A percentile compares a stretch with the other conserved stretches of the same genome.
Conservation (phyloP, 2,113 vertebrate species). For the Trogon melanurus region DNA sequence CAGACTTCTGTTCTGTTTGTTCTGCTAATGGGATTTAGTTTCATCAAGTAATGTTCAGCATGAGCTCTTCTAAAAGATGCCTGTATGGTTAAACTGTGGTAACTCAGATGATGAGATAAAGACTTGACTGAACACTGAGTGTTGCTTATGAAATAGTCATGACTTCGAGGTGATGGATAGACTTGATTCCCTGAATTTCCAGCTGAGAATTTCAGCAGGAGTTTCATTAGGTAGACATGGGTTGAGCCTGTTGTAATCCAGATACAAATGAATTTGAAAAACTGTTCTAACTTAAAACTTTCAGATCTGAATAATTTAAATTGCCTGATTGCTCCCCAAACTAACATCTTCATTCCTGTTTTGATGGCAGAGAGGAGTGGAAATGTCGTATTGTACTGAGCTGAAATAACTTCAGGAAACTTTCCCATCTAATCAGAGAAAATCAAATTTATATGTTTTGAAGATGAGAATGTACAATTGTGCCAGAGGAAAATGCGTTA, state of each 20-base stretch:
- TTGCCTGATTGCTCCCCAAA: constrained; percentile 56
- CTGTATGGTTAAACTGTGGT: constrained; percentile 67
- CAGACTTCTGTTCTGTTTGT: constrained; percentile 31
- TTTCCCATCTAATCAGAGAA: constrained; percentile 45
- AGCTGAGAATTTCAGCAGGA: constrained; percentile 78
- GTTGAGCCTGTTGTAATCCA: constrained; percentile 62
- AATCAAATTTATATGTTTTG: constrained; percentile 60
- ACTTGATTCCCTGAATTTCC: constrained; percentile 75
- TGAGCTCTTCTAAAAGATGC: constrained; percentile 72
- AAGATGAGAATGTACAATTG: neutral
- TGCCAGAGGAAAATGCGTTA: neutral
- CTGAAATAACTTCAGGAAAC: constrained; percentile 51
- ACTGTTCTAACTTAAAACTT: constrained; percentile 66
- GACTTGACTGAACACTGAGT: constrained; percentile 76
- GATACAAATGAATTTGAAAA: constrained; percentile 72
- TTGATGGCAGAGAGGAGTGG: constrained; percentile 35
- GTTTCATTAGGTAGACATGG: constrained; percentile 74
- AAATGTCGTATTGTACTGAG: constrained; percentile 11
- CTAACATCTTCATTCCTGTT: constrained; percentile 69
- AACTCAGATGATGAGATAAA: constrained; percentile 73
- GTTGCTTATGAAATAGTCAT: constrained; percentile 83
- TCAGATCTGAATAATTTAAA: constrained; percentile 72
- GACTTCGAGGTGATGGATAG: constrained; percentile 71
- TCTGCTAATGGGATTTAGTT: constrained; percentile 73
- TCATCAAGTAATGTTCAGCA: constrained; percentile 63